phyloP scores from a whole-genome alignment of 2,113 vertebrate genomes.

The Colinus virginianus region DNA sequence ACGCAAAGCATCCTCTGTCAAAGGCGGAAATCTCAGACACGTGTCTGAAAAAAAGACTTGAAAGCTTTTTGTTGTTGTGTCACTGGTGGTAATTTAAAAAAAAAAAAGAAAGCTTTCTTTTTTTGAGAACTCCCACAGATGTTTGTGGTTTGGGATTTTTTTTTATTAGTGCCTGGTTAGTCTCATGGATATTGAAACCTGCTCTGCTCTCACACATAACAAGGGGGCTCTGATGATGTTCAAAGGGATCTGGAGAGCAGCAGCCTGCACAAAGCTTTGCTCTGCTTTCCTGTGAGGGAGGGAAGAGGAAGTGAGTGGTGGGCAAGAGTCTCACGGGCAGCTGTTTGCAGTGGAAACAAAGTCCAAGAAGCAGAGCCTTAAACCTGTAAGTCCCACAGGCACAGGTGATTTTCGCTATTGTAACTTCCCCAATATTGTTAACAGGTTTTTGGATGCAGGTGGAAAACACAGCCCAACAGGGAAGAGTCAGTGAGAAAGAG shows the following conservation, averaged over 20 bases:
- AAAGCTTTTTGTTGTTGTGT: constrained; percentile 11
- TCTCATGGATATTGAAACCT: constrained; percentile 44
- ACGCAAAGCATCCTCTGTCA: background rate
- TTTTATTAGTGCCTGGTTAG: constrained; percentile 15
- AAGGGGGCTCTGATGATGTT: background rate
- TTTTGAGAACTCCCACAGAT: constrained; percentile 23
- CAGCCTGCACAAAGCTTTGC: background rate
- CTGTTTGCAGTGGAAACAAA: background rate
- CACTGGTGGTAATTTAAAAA: constrained; percentile 8
- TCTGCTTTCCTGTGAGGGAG: background rate
- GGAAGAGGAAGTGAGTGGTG: background rate
- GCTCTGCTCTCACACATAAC: background rate
- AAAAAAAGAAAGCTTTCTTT: background rate
- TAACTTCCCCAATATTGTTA: background rate
- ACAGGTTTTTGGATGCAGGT: background rate
- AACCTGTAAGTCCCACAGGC: background rate
- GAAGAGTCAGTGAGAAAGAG: background rate
- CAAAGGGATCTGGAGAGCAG: constrained; percentile 37
- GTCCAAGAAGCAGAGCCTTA: background rate
- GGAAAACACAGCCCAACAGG: background rate
- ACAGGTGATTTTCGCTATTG: background rate
- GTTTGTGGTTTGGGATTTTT: constrained; percentile 26
- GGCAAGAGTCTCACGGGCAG: background rate
- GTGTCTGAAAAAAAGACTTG: constrained; percentile 1
- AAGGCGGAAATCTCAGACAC: constrained; percentile 29